phyloP scores from a whole-genome alignment of 1,140 invertebrate genomes.

The Penaeus vannamei region DNA sequence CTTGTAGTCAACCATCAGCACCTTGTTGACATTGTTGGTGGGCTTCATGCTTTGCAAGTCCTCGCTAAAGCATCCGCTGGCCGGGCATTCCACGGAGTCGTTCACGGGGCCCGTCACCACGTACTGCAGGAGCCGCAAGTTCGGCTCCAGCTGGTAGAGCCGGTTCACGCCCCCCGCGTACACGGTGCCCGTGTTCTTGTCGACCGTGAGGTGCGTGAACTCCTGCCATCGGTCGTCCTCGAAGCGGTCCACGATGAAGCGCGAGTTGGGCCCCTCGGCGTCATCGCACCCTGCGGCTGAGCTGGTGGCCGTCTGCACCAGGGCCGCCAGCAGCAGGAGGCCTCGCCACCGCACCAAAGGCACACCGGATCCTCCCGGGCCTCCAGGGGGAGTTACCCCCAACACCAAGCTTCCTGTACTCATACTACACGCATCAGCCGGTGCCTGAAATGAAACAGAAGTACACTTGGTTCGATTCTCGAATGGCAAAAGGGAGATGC shows the following conservation, averaged over 20 bases:
- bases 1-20: too few species aligned
- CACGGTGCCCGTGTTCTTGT: slow-evolving; percentile 91
- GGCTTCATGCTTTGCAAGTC: too few species aligned
- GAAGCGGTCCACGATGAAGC: too few species aligned
- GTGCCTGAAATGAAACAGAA: slow-evolving; percentile 46
- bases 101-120: too few species aligned
- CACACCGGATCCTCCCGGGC: slow-evolving; percentile 35
- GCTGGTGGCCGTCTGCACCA: not conserved
- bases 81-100: too few species aligned
- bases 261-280: slow-evolving; percentile 57
- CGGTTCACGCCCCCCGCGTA: too few species aligned
- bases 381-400: slow-evolving; percentile 46
- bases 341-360: slow-evolving; percentile 48
- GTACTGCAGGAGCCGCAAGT: too few species aligned
- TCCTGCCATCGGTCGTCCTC: slow-evolving; percentile 64
- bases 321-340: slow-evolving; percentile 22
- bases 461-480: not conserved
- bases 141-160: too few species aligned
- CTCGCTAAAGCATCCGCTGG: too few species aligned
- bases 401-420: slow-evolving; percentile 44
- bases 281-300: slow-evolving; percentile 20
- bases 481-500: not conserved
- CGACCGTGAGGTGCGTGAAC: slow-evolving; percentile 87
- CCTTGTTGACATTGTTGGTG: too few species aligned
- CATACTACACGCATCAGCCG: slow-evolving; percentile 51